Conservation (phyloP, 2,797 vertebrate species). For the Myotis planiceps region DNA sequence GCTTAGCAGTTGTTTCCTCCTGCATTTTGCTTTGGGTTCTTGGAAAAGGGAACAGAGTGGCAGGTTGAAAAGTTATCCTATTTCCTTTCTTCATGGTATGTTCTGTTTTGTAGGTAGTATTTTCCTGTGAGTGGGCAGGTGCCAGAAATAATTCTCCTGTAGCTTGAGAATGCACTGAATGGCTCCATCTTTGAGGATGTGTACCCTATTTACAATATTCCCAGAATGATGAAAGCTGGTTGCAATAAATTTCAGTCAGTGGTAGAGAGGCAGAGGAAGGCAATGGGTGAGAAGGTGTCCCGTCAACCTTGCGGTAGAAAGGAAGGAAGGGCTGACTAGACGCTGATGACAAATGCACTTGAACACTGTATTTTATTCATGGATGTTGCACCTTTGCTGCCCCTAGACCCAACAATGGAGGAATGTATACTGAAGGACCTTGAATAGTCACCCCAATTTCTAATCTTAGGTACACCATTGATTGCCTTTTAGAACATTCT, state of each 20-base stretch:
- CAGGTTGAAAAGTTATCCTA: background rate
- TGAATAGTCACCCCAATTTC: background rate
- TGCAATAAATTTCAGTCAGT: background rate
- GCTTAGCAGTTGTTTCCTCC: background rate
- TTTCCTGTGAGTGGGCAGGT: background rate
- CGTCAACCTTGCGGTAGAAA: background rate
- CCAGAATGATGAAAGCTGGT: background rate
- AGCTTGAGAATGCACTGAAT: background rate
- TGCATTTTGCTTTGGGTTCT: background rate
- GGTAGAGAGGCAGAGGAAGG: background rate
- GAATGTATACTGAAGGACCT: background rate
- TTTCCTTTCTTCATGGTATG: background rate
- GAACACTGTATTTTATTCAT: background rate
- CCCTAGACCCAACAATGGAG: background rate
- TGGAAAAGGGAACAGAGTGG: background rate
- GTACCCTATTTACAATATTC: background rate
- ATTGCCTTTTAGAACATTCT: background rate
- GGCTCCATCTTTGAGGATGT: background rate
- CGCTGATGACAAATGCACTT: rapidly evolving
- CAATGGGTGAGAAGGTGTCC: background rate
- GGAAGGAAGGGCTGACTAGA: background rate
- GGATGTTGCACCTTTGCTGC: background rate
- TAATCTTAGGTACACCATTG: background rate
- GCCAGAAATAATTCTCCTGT: background rate
- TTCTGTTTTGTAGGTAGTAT: background rate